Base-by-base conservation (phyloP, 2,888 invertebrate genomes). In the Digitonthophagus gazella region DNA sequence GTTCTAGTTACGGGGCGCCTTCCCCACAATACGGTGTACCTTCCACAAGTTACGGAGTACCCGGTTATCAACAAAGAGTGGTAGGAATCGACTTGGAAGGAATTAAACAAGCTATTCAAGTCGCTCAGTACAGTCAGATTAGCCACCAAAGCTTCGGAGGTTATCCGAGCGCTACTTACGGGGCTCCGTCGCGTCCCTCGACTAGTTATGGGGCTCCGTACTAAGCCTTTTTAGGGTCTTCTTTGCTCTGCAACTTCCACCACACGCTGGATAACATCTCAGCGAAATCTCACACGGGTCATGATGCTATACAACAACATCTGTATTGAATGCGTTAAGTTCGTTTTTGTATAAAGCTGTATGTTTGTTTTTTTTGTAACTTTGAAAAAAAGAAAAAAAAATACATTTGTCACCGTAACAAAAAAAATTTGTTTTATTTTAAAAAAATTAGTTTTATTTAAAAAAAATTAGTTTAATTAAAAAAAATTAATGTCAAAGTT, bases 11-110 rank as follows among this genome's bases (percentile, higher is more conserved):
- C 78, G 85, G 85, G 15, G 83, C 88, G 74, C 88, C 89, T 66
- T 90, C 90, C 56, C 84, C 88, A 70, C 86, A 86, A 76, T 92
- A 92, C 80, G 89, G 90, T 69, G 89, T 85, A 67, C 91, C 91
- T 69, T 89, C 90, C 64, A 85, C 90, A 0, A 85, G 85, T 71
- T 91, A 91, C 83, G 91, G 91, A 72, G 90, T 86, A 73, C 90
- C 83, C 79, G 84, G 82, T 78, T 79, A 78, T 71, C 81, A 82
- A 72, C 76, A 78, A 69, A 88, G 91, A 76, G 93, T 94, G 68
- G 92, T 93, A 75, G 94, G 93, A 74, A 90, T 94, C 83, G 91
- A 93, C 83, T 89, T 94, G 73, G 94, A 93, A 78, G 93, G 92
- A 73, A 91, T 93, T 78, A 91, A 92, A 78, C 93, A 93, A 78